Evolutionary conservation across 2,888 invertebrate genomes (phyloP), one percentile per base, ranked within the genome.

Genomic region (Polyommatus iphigenia): DNA sequence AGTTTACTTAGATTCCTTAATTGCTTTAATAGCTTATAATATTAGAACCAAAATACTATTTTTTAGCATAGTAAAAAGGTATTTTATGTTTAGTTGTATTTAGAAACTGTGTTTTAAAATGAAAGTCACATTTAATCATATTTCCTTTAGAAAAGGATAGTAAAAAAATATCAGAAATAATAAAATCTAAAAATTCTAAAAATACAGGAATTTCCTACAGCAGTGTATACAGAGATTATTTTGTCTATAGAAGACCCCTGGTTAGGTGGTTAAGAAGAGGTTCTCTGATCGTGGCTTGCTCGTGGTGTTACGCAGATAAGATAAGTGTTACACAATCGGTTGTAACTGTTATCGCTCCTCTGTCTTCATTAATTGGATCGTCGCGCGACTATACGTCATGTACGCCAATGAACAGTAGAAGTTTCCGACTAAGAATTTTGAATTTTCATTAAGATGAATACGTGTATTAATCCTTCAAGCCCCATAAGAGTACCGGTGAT

Each of bases 291-390:
- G 75, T 54, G 50, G 24, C 75, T 46, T 18, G 29, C 29, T 24
- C 54, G 29, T 75, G 75, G 73, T 50, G 73, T 73, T 75, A 18
- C 75, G 54, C 73, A 73, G 73, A 73, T 73, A 73, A 73, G 73
- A 75, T 75, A 75, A 75, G 18, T 15, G 29, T 75, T 75, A 75
- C 75, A 75, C 75, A 75, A 75, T 50, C 24, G 50, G 50, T 24
- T 54, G 75, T 54, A 50, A 75, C 50, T 75, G 75, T 50, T 75
- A 75, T 75, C 75, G 29, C 54, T 6, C 18, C 72, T 72, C 72
- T 41, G 41, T 72, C 29, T 67, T 67, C 18, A 67, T 67, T 67
- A 67, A 67, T 67, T 67, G 67, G 29, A 32, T 67, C 18, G 67
- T 32, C 29, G 67, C 29, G 67, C 15, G 67, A 67, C 67, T 15